phyloP scores from a whole-genome alignment of 2,888 invertebrate genomes.

The Scaptomyza caliginosa region DNA sequence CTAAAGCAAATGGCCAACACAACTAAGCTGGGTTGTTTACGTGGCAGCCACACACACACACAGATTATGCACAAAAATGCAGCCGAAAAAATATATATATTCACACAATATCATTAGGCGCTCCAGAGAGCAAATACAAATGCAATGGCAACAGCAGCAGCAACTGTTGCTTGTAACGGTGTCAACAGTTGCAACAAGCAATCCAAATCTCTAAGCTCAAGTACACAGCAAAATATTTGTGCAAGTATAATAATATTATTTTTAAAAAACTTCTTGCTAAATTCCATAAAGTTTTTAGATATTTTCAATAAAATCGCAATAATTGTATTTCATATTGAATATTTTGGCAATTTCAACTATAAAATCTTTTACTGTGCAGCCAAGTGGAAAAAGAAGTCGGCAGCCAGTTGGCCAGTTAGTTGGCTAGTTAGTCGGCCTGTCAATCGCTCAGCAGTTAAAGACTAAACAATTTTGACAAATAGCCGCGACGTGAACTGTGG shows the following conservation, averaged over 20 bases:
- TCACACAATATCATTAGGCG: constrained; percentile 53
- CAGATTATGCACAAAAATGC: constrained; percentile 13
- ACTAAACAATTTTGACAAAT: constrained; percentile 83
- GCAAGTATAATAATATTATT: not conserved
- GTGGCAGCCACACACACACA: constrained; percentile 53
- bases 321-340: not conserved
- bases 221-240: not conserved
- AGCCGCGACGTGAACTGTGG: constrained; percentile 48
- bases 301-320: not conserved
- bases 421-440: constrained; percentile 75
- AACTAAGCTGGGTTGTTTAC: constrained; percentile 64
- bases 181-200: constrained; percentile 14
- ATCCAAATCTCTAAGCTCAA: not conserved
- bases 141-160: constrained; percentile 1
- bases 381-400: constrained; percentile 21
- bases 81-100: constrained; percentile 29
- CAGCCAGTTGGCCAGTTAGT: constrained; percentile 55
- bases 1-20: constrained; percentile 26
- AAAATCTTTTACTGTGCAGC: constrained; percentile 6
- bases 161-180: constrained; percentile 15
- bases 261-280: not conserved
- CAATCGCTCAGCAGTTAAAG: constrained; percentile 76
- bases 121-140: constrained; percentile 20
- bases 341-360: not conserved
- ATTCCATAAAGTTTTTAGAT: not conserved